Evolutionary conservation across 2,888 invertebrate species (phyloP).

Genomic region (Mythimna impura): DNA sequence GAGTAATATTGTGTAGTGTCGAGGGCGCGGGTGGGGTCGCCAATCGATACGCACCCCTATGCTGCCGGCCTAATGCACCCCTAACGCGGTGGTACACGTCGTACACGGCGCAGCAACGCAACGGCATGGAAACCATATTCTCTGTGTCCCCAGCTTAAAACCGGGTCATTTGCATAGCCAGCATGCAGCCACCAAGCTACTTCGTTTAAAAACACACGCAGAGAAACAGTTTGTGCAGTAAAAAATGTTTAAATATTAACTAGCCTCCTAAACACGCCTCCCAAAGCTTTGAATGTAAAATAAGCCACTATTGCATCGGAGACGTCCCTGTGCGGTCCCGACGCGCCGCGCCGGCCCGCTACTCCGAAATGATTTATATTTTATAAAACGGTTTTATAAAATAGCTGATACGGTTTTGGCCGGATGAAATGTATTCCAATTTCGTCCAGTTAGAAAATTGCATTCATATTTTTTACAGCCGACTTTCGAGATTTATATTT

Average conservation of each 20-base stretch:
- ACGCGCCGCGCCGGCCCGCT: slow-evolving; percentile 7
- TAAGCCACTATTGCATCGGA: slow-evolving; percentile 74
- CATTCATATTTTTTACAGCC: slow-evolving; percentile 48
- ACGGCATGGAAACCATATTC: slow-evolving; percentile 67
- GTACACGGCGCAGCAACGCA: slow-evolving; percentile 55
- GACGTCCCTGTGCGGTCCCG: slow-evolving; percentile 50
- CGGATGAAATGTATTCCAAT: slow-evolving; percentile 53
- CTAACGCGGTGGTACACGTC: slow-evolving; percentile 66
- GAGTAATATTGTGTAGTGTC: slow-evolving; percentile 81
- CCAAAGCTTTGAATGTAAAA: slow-evolving; percentile 75
- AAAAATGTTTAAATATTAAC: slow-evolving; percentile 71
- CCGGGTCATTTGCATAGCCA: slow-evolving; percentile 62
- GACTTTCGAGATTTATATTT: slow-evolving; percentile 33
- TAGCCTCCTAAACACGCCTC: slow-evolving; percentile 70
- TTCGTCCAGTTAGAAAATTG: slow-evolving; percentile 46
- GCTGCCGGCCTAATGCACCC: slow-evolving; percentile 84
- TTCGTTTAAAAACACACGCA: slow-evolving; percentile 40
- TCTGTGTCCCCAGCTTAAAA: slow-evolving; percentile 59
- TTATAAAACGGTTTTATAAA: slow-evolving; percentile 52
- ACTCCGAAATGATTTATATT: slow-evolving; percentile 54
- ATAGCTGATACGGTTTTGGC: slow-evolving; percentile 47
- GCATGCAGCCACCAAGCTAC: slow-evolving; percentile 17
- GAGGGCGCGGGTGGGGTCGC: slow-evolving; percentile 74
- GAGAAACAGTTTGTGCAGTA: slow-evolving; percentile 32
- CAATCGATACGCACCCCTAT: slow-evolving; percentile 88